Evolutionary conservation across 2,113 vertebrate genomes (phyloP).

Genomic region (Bufo gargarizans): DNA sequence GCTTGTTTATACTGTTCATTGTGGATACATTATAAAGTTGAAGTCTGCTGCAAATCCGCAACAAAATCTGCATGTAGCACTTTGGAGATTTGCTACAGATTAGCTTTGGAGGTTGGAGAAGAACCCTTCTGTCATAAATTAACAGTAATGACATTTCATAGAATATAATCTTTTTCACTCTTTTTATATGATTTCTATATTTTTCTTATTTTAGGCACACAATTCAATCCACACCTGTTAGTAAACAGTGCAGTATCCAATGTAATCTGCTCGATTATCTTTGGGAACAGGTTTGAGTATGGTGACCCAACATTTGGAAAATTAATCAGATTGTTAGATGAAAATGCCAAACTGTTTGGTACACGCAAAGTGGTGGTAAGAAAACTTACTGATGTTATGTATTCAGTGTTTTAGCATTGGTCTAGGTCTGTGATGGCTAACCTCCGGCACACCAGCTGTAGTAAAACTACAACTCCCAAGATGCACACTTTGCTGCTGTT

Average conservation of each 20-base stretch:
- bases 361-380: slow-evolving; percentile 68
- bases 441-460: too few relatives aligned
- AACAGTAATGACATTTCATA: neutral
- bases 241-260: slow-evolving; percentile 71
- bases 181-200: neutral
- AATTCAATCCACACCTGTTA: slow-evolving; percentile 64
- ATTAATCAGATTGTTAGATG: slow-evolving; percentile 67
- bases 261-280: slow-evolving; percentile 71
- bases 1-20: too few relatives aligned
- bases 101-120: too few relatives aligned
- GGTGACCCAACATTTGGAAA: slow-evolving; percentile 65
- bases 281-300: slow-evolving; percentile 74
- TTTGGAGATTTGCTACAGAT: too few relatives aligned
- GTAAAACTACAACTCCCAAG: too few relatives aligned
- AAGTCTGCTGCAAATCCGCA: too few relatives aligned
- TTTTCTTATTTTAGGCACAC: slow-evolving; percentile 61
- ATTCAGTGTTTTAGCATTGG: neutral
- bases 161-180: neutral
- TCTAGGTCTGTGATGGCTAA: too few relatives aligned
- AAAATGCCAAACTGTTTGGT: slow-evolving; percentile 63
- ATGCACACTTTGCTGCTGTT: too few relatives aligned
- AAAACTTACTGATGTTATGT: neutral
- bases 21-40: too few relatives aligned
- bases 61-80: too few relatives aligned
- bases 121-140: too few relatives aligned